A percentile compares a stretch with the other conserved stretches of the same genome.
These are phyloP conservation scores for Brachyistius frenatus DNA, from an alignment of 2,113 vertebrate species.

Conservation along the genomic window DNA sequence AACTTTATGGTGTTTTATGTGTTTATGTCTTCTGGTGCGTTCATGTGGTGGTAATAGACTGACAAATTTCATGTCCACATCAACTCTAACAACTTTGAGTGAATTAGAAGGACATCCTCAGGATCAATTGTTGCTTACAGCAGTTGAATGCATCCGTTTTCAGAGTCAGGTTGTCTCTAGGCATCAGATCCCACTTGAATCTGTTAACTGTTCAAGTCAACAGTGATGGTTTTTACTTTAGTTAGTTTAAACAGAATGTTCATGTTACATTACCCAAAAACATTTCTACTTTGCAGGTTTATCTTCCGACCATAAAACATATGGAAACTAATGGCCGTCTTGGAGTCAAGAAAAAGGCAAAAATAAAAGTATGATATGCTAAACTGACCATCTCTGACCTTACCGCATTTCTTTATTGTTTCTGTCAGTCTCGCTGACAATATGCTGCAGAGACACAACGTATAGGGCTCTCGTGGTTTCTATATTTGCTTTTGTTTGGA, in stretches of 20 bases:
- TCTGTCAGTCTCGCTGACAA: conserved; percentile 22
- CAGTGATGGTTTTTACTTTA: too few relatives aligned
- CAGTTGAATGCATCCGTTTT: too few relatives aligned
- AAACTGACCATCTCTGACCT: conserved; percentile 42
- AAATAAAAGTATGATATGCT: neutral
- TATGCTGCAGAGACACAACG: neutral
- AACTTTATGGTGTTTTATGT: neutral
- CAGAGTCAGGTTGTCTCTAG: too few relatives aligned
- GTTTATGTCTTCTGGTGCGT: too few relatives aligned
- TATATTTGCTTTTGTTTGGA: conserved; percentile 24
- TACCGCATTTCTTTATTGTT: neutral
- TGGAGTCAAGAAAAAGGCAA: conserved; percentile 1
- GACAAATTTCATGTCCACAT: too few relatives aligned
- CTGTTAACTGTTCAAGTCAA: too few relatives aligned
- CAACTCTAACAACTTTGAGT: too few relatives aligned
- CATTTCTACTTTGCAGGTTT: neutral
- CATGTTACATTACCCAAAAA: neutral
- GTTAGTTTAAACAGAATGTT: neutral
- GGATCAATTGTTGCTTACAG: too few relatives aligned
- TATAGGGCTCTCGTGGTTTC: neutral
- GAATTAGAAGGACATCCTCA: too few relatives aligned
- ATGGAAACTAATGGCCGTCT: neutral
- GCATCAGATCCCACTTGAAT: too few relatives aligned
- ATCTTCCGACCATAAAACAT: neutral
- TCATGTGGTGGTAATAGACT: too few relatives aligned